Conservation (phyloP, 2,113 vertebrate genomes). For the Catharus fuscescens region DNA sequence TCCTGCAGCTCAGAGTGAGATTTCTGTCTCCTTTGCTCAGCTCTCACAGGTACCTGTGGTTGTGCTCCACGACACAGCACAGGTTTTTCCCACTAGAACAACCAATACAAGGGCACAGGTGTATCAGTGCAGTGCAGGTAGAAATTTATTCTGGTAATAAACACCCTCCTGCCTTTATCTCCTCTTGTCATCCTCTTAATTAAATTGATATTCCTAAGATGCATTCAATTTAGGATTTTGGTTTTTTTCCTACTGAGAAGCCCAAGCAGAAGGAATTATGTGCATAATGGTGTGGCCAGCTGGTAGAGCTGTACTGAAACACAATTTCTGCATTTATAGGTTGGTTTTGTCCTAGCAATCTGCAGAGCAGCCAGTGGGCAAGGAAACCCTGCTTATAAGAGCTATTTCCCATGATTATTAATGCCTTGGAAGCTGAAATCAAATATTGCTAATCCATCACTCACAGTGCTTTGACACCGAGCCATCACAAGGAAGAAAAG, state of each 20-base stretch:
- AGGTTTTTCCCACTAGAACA: background rate
- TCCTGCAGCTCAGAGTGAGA: conserved; percentile 14
- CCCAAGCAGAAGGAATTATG: background rate
- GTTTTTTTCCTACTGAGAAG: background rate
- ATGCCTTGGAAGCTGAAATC: background rate
- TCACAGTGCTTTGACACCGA: background rate
- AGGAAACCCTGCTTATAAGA: background rate
- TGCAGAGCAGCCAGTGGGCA: background rate
- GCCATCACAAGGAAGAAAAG: background rate
- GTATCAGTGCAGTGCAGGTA: background rate
- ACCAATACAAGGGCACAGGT: background rate
- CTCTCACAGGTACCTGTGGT: background rate
- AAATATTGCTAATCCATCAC: background rate
- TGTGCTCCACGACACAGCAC: background rate
- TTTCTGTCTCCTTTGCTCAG: background rate
- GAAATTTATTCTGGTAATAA: background rate
- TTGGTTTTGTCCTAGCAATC: background rate
- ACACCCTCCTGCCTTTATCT: background rate
- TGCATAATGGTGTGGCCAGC: background rate
- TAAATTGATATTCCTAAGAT: background rate
- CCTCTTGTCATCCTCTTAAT: background rate
- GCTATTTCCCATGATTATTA: background rate
- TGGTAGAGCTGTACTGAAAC: background rate
- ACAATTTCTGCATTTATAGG: background rate
- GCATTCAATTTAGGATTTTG: background rate